A percentile compares a stretch with the other conserved stretches of the same genome.
phyloP scores from a whole-genome alignment of 2,113 vertebrate species.

The Archilochus colubris region DNA sequence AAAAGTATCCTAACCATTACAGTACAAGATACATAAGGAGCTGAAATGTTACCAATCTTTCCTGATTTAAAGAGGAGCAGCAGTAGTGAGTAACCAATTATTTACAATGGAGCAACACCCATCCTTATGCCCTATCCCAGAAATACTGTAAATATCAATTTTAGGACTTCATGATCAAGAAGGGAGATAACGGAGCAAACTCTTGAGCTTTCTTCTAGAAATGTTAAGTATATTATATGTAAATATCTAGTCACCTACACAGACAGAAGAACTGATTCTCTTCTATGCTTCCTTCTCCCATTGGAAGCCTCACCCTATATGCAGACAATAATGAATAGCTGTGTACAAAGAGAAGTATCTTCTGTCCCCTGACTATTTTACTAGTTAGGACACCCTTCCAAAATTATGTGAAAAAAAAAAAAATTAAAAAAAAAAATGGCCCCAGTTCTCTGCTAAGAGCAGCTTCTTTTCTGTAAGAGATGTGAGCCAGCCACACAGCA shows the following conservation, averaged over 20 bases:
- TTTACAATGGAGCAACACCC: background rate
- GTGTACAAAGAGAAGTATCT: background rate
- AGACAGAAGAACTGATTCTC: background rate
- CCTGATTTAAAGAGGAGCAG: background rate
- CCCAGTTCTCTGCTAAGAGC: background rate
- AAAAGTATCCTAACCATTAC: background rate
- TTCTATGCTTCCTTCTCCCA: background rate
- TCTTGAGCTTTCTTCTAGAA: background rate
- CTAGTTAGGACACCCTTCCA: background rate
- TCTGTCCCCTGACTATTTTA: background rate
- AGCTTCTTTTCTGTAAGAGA: background rate
- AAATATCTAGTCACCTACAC: background rate
- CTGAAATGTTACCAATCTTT: background rate
- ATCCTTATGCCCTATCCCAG: background rate
- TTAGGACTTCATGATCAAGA: background rate
- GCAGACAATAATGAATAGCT: background rate
- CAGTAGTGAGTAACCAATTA: background rate
- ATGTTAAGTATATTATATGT: background rate
- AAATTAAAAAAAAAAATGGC: background rate
- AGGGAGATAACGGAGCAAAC: background rate
- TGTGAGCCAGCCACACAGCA: background rate
- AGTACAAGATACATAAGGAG: background rate
- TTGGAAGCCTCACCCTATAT: background rate
- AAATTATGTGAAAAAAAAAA: background rate
- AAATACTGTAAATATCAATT: background rate